These are phyloP conservation scores for Plecturocebus donacophilus DNA, from an alignment of 2,113 vertebrate species.

Conservation along the genomic window DNA sequence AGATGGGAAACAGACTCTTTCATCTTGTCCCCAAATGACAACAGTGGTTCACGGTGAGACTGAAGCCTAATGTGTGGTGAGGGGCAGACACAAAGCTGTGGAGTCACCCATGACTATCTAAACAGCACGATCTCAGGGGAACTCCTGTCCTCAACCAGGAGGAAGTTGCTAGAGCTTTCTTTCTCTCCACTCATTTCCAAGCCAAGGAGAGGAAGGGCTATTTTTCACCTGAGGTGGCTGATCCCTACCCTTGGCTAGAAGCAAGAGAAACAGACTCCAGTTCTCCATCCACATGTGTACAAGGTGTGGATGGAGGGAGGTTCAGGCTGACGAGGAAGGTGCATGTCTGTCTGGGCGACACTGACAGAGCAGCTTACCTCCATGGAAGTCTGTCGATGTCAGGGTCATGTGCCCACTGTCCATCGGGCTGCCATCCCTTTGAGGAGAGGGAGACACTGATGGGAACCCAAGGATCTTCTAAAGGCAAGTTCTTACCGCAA, in stretches of 20 bases:
- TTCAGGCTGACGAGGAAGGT: background rate
- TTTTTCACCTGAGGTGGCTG: background rate
- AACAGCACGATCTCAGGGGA: background rate
- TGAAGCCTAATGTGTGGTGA: background rate
- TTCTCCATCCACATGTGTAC: background rate
- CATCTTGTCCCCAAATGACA: background rate
- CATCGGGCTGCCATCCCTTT: slow-evolving; percentile 80
- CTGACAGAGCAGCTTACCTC: slow-evolving; percentile 82
- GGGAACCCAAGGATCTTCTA: slow-evolving; percentile 83
- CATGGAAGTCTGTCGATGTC: slow-evolving; percentile 73
- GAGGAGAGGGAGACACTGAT: slow-evolving; percentile 80
- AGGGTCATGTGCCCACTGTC: slow-evolving; percentile 80
- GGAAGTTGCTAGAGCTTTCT: background rate
- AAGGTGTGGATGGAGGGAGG: background rate
- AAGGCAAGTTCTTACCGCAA: slow-evolving; percentile 82
- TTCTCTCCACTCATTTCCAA: background rate
- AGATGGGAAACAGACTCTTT: background rate
- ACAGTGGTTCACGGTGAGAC: background rate
- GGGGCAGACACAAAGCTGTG: background rate
- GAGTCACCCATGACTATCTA: background rate
- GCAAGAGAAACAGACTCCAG: background rate
- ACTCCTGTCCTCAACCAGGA: background rate
- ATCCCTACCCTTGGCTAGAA: background rate
- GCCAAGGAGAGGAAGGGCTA: background rate
- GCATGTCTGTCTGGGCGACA: slow-evolving; percentile 51